These are phyloP conservation scores for Drosophila oshimai DNA, from an alignment of 1,140 invertebrate genomes.

Conservation along the genomic window DNA sequence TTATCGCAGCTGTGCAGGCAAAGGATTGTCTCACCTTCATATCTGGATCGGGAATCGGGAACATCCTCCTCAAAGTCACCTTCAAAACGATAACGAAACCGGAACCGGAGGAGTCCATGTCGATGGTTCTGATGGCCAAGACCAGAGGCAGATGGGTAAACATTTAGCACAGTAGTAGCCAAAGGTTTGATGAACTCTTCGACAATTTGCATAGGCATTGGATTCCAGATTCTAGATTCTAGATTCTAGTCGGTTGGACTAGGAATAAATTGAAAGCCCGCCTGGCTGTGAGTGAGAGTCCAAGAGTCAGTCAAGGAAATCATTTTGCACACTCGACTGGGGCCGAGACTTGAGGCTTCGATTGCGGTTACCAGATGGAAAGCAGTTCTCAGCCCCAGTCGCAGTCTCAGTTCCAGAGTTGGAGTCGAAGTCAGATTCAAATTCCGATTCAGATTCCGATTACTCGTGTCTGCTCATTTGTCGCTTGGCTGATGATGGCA, in stretches of 20 bases:
- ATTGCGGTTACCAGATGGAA: conserved; percentile 49
- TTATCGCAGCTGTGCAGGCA: not conserved
- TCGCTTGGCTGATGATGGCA: conserved; percentile 57
- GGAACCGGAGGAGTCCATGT: conserved; percentile 12
- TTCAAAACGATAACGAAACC: conserved; percentile 28
- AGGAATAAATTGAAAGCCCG: conserved; percentile 57
- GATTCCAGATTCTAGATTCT: conserved; percentile 13
- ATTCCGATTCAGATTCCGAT: not conserved
- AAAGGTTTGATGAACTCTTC: conserved; percentile 59
- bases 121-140: conserved; percentile 2
- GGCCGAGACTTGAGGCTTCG: conserved; percentile 15
- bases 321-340: conserved; percentile 68
- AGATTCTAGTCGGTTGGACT: conserved; percentile 7
- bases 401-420: not conserved
- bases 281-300: conserved; percentile 29
- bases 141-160: conserved; percentile 2
- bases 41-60: not conserved
- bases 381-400: conserved; percentile 17
- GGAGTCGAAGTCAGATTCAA: not conserved
- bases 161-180: conserved; percentile 35
- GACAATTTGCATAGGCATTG: conserved; percentile 55
- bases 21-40: conserved; percentile 7
- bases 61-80: conserved; percentile 24
- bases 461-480: conserved; percentile 62
- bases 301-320: conserved; percentile 47